Base-by-base conservation (phyloP, 2,888 invertebrate genomes). In the Callimorpha dominula region DNA sequence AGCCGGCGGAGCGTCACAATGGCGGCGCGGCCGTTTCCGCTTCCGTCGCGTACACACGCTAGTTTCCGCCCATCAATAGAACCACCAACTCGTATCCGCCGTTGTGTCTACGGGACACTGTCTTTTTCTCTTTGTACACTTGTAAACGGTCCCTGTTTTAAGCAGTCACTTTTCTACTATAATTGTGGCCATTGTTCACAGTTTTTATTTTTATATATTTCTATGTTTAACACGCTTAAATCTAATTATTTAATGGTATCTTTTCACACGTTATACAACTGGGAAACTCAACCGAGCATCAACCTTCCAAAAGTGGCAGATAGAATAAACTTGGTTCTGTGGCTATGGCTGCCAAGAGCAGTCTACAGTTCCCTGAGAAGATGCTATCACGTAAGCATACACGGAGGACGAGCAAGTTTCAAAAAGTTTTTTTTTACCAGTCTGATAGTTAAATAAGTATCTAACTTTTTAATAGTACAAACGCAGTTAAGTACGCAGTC, bases 21-120 rank as follows among this genome's bases (percentile, higher is more conserved):
- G 85, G 85, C 82, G 78, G 80, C 80, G 77, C 81, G 75, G 85
- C 88, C 84, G 87, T 78, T 80, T 86, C 86, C 86, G 80, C 54
- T 85, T 85, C 85, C 85, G 83, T 80, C 78, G 80, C 78, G 80
- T 83, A 79, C 84, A 83, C 81, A 82, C 83, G 85, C 75, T 81
- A 78, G 83, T 84, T 85, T 88, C 90, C 89, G 88, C 78, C 82
- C 82, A 84, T 87, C 87, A 87, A 85, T 88, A 83, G 78, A 79
- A 65, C 76, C 76, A 79, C 78, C 81, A 80, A 67, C 67, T 74
- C 68, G 71, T 75, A 78, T 81, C 80, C 73, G 82, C 63, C 73
- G 73, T 66, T 74, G 69, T 77, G 74, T 75, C 76, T 79, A 74
- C 66, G 52, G 72, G 68, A 74, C 62, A 73, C 62, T 49, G 43